Percentiles rank a stretch among this genome's conserved stretches.
phyloP scores from a whole-genome alignment of 2,113 vertebrate species.

The Agelaius tricolor region DNA sequence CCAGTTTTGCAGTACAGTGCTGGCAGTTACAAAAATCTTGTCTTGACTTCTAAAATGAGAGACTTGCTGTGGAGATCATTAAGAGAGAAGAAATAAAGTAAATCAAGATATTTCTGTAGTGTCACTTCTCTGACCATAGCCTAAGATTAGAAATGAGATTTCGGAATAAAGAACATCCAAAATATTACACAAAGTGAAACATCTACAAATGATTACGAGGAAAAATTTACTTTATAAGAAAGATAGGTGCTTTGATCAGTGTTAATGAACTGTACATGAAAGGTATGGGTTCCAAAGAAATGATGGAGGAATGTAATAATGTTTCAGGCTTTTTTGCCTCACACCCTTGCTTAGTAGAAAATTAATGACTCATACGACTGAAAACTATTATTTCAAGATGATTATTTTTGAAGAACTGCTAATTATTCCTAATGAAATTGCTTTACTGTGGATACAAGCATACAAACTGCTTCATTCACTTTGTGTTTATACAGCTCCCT shows the following conservation, averaged over 20 bases:
- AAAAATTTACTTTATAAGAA: slow-evolving; percentile 53
- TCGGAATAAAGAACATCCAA: not conserved
- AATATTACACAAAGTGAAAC: not conserved
- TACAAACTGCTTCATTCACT: not conserved
- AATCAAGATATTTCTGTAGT: not conserved
- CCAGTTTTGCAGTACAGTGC: not conserved
- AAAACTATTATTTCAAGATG: not conserved
- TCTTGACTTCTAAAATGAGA: slow-evolving; percentile 28
- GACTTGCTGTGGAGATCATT: not conserved
- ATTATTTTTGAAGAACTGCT: slow-evolving; percentile 14
- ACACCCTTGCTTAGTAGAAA: slow-evolving; percentile 4
- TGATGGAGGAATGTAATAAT: slow-evolving; percentile 2
- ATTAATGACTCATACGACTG: not conserved
- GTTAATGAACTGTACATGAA: slow-evolving; percentile 59
- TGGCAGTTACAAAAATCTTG: slow-evolving; percentile 1
- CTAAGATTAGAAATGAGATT: slow-evolving; percentile 18
- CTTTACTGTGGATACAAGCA: not conserved
- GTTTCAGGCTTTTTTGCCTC: slow-evolving; percentile 6
- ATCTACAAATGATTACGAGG: slow-evolving; percentile 42
- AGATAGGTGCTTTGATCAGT: slow-evolving; percentile 41
- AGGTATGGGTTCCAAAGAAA: slow-evolving; percentile 44
- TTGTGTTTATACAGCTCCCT: not conserved
- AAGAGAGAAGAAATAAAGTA: not conserved
- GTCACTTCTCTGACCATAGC: not conserved
- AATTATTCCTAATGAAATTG: not conserved